Evolutionary conservation across 2,797 vertebrate species (phyloP), one percentile per base, ranked within the genome.

Genomic region (Ptychobarbus kaznakovi): DNA sequence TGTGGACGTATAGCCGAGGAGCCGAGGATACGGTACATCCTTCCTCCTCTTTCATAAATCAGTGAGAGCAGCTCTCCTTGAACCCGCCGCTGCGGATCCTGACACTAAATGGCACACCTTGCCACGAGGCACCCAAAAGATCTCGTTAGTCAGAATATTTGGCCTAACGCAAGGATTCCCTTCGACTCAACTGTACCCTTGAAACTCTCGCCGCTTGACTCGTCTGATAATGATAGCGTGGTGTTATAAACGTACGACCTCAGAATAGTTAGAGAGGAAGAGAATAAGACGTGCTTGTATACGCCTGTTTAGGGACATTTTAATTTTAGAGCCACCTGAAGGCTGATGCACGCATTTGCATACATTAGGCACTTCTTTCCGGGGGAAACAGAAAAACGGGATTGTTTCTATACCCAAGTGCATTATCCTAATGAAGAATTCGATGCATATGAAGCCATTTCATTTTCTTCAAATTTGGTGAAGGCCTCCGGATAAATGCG

Each of bases 241-340:
- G 38, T 40, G 72, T 15, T 85, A 61, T 63, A 22, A 77, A 75
- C 69, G 35, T 51, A 12, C 15, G 22, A 58, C 38, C 40, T 32
- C 46, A 46, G 7, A 76, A 83, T 35, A 65, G 40, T 83, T 66
- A 0, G 81, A 73, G 51, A 66, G 42, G 18, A 82, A 73, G 38
- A 66, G 58, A 75, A 84, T 72, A 56, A 66, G 44, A 83, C 2
- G 20, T 2, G 9, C 22, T 51, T 66, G 32, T 38, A 72, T 46
- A 46, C 5, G 16, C 25, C 42, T 74, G 58, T 84, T 83, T 84
- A 40, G 82, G 63, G 58, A 53, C 44, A 66, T 42, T 68, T 84
- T 66, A 42, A 77, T 84, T 84, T 77, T 68, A 76, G 74, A 75
- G 58, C 73, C 72, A 93, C 91, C 91, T 25, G 22, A 46, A 79